phyloP scores from a whole-genome alignment of 2,797 vertebrate species.

The Cirrhinus molitorella region DNA sequence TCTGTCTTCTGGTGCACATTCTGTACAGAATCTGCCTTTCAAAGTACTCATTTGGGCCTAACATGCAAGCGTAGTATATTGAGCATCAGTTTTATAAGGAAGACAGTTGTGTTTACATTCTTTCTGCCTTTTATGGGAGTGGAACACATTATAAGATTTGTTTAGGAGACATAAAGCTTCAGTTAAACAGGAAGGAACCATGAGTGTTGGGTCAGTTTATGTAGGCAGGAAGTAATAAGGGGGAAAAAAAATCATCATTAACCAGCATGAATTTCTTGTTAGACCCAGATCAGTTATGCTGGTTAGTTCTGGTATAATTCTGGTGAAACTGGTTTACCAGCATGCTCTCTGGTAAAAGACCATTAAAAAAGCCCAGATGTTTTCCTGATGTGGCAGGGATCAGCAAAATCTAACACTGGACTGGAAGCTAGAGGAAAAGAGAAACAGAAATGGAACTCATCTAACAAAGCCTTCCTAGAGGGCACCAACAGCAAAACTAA shows the following conservation, averaged over 20 bases:
- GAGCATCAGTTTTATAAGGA: not conserved
- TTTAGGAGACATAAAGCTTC: not conserved
- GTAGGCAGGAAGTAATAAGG: not conserved
- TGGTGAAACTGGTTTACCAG: not conserved
- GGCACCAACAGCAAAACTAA: not conserved
- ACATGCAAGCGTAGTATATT: not conserved
- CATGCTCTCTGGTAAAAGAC: not conserved
- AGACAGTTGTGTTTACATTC: not conserved
- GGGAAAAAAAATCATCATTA: too few species aligned
- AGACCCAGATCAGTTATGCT: not conserved
- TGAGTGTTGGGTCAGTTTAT: not conserved
- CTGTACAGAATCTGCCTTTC: not conserved
- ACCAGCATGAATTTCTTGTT: not conserved
- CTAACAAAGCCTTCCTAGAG: not conserved
- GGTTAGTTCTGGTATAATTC: not conserved
- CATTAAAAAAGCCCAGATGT: not conserved
- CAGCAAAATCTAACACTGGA: not conserved
- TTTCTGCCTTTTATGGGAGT: not conserved
- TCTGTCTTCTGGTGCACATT: constrained; percentile 1
- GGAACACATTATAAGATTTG: not conserved
- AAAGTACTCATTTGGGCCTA: not conserved
- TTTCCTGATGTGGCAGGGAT: not conserved
- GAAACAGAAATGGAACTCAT: not conserved
- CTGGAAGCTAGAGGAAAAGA: not conserved
- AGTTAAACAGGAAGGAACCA: constrained; percentile 4